These are phyloP conservation scores for Xanthorhoe spadicearia DNA, from an alignment of 2,888 invertebrate species.

Conservation along the genomic window DNA sequence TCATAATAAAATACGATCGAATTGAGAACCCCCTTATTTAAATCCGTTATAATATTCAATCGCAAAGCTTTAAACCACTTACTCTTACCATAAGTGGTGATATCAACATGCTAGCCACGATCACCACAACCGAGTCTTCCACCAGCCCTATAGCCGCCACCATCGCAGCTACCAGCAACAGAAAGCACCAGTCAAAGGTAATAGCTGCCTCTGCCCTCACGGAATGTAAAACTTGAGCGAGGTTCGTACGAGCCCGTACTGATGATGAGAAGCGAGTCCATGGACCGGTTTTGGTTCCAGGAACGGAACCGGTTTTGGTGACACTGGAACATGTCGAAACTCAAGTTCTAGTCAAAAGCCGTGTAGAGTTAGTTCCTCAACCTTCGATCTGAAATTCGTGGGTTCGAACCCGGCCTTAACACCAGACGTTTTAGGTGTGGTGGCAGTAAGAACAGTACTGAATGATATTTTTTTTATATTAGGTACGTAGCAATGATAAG, in stretches of 20 bases:
- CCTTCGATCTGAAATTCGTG: too few species aligned
- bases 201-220: slow-evolving; percentile 88
- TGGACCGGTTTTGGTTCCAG: slow-evolving; percentile 55
- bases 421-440: too few species aligned
- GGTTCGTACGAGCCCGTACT: slow-evolving; percentile 87
- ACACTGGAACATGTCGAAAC: slow-evolving; percentile 40
- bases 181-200: slow-evolving; percentile 90
- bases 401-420: too few species aligned
- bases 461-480: too few species aligned
- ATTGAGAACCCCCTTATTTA: too few species aligned
- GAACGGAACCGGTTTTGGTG: slow-evolving; percentile 55
- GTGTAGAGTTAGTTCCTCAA: too few species aligned
- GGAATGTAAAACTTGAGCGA: slow-evolving; percentile 89
- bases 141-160: slow-evolving; percentile 90
- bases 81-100: slow-evolving; percentile 89
- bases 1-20: too few species aligned
- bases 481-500: too few species aligned
- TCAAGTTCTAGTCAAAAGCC: not conserved
- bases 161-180: slow-evolving; percentile 89
- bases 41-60: too few species aligned
- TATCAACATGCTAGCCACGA: slow-evolving; percentile 92
- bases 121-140: slow-evolving; percentile 89
- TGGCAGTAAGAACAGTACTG: too few species aligned
- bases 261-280: slow-evolving; percentile 88
- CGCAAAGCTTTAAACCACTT: too few species aligned